Base-by-base conservation (phyloP, 2,888 invertebrate species). In the Strigamia maritima region DNA sequence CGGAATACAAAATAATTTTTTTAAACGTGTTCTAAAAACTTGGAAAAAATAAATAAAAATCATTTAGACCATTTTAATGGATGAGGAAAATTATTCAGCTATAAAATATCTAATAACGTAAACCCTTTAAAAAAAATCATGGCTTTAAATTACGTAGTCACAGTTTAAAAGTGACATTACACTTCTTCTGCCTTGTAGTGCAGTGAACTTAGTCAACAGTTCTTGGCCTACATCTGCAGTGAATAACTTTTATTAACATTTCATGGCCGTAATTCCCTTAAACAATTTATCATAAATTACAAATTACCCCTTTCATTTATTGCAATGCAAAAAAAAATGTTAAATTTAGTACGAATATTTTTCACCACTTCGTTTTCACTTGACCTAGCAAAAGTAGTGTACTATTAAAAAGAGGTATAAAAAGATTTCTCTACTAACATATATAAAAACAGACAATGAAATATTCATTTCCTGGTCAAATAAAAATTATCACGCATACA, bases 91-190 rank as follows among this genome's bases (percentile, higher is more conserved):
- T n/a, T n/a, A n/a, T n/a, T n/a, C n/a, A n/a, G n/a, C n/a, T n/a
- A n/a, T n/a, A n/a, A n/a, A n/a, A n/a, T n/a, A n/a, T n/a, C n/a
- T n/a, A n/a, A n/a, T n/a, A n/a, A n/a, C n/a, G n/a, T n/a, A n/a
- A n/a, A 14, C 44, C 14, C 44, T 44, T 44, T 44, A 14, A 14
- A 10, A 16, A 44, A 7, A 44, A 6, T 14, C 16, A 54, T 6
- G 54, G 1, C n/a, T 54, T 54, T n/a, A 70, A 70, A 10, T 70
- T 49, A n/a, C 19, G 60, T 7, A 26, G 60, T 28, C 70, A 70
- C 28, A 28, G 70, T 28, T 70, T 70, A 70, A 70, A 70, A 70
- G 70, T 70, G 70, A 70, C 70, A 70, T 70, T 70, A 54, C 28
- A 70, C 70, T 28, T 24, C 19, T 60, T 70, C 28, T 70, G 70